These are phyloP conservation scores for Silvanus unidentatus DNA, from an alignment of 2,888 invertebrate species.

Conservation along the genomic window DNA sequence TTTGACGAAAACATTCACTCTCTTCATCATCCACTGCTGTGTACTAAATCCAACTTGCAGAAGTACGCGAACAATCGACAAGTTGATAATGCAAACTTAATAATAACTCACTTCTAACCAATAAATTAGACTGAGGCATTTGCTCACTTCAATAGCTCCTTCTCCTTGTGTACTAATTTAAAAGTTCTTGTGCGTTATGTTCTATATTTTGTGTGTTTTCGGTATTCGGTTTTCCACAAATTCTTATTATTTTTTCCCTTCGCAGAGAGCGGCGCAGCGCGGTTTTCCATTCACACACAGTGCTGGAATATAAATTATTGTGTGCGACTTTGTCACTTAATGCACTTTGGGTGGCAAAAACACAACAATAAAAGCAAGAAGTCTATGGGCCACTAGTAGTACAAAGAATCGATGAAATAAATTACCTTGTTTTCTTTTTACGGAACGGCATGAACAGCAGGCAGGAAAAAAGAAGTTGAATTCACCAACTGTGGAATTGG, in stretches of 20 bases:
- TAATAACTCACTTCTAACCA: constrained; percentile 34
- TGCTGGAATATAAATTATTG: constrained; percentile 13
- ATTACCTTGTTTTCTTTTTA: background rate
- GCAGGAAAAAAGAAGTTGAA: too few relatives aligned
- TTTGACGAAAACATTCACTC: constrained; percentile 32
- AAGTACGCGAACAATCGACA: constrained; percentile 35
- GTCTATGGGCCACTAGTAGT: too few relatives aligned
- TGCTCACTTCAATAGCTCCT: constrained; percentile 24
- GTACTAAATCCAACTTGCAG: constrained; percentile 25
- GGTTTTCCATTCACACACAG: constrained; percentile 5
- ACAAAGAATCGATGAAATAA: background rate
- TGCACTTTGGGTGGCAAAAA: background rate
- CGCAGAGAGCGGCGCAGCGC: too few relatives aligned
- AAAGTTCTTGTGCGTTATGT: constrained; percentile 18
- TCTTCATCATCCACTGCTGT: constrained; percentile 7
- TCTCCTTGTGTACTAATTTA: constrained; percentile 20
- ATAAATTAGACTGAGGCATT: constrained; percentile 27
- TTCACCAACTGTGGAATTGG: too few relatives aligned
- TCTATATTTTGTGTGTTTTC: constrained; percentile 8
- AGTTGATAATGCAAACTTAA: constrained; percentile 43
- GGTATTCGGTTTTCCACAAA: too few relatives aligned
- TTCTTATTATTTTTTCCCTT: too few relatives aligned
- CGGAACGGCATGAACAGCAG: too few relatives aligned
- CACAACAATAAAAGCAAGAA: constrained; percentile 1
- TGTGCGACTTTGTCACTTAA: constrained; percentile 9